Base-by-base conservation (phyloP, 64 coral and sea anemone genomes). In the Stichodactyla helianthus region DNA sequence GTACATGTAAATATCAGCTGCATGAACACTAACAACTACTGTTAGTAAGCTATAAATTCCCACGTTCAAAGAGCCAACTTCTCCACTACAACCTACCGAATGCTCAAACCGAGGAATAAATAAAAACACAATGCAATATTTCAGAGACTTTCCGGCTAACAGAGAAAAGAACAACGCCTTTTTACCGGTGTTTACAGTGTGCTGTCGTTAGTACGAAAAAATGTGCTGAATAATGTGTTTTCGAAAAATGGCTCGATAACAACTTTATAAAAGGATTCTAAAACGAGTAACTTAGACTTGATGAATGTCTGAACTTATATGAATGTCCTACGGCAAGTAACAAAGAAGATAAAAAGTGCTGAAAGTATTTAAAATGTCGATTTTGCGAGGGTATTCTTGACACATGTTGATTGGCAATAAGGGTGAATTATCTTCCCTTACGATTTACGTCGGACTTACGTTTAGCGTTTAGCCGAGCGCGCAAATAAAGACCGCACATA, bases 171-270 rank as follows among this genome's bases (percentile, higher is more conserved):
- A 74, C 68, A 74, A 74, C 68, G 68, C 68, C 68, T 74, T 74
- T 74, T 74, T 35, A 44, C 10, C 18, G 22, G 27, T 74, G 68
- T 74, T 74, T 74, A 74, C 68, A 74, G 27, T 12, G 26, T 12
- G 9, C 4, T 27, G 8, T 11, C 11, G 12, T 74, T 4, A n/a
- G 68, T 13, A 13, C 68, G 14, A 6, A 74, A 63, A 71, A 74
- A 74, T 74, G 7, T 74, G 68, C 68, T 74, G 68, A 74, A 74
- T 74, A 74, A 31, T 31, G 68, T 10, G 25, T 74, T 74, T 74
- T 74, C 22, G 2, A 74, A 74, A 58, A 58, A 15, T 44, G 35
- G 35, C 35, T 44, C 1, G 35, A 44, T 44, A 44, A 44, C 35
- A 74, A 74, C 68, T 74, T 65, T 65, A n/a, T 1, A 74, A 31